phyloP scores from a whole-genome alignment of 2,113 vertebrate species.

The Siniperca chuatsi region DNA sequence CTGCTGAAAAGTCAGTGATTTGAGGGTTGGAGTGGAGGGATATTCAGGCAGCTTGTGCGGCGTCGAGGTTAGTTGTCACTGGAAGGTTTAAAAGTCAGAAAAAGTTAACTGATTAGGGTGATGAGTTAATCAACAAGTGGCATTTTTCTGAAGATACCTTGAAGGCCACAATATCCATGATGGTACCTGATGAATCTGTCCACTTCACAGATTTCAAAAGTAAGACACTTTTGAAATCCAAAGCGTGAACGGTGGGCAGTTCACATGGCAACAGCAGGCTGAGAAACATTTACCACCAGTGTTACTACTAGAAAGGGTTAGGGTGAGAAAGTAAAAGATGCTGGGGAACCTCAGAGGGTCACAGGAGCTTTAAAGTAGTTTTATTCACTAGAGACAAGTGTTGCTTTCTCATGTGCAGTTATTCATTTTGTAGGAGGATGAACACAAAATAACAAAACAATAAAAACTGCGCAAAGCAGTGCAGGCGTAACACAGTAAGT shows the following conservation, averaged over 20 bases:
- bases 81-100: constrained; percentile 54
- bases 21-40: background rate
- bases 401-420: constrained; percentile 39
- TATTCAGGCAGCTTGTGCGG: constrained; percentile 56
- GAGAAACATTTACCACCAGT: constrained; percentile 44
- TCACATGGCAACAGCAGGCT: constrained; percentile 67
- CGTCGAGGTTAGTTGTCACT: constrained; percentile 52
- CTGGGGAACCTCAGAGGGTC: constrained; percentile 35
- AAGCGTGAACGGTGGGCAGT: constrained; percentile 41
- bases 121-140: constrained; percentile 53
- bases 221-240: constrained; percentile 34
- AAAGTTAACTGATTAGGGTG: constrained; percentile 49
- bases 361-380: constrained; percentile 52
- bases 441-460: constrained; percentile 44
- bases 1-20: constrained; percentile 17
- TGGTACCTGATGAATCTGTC: constrained; percentile 39
- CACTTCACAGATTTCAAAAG: constrained; percentile 38
- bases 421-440: constrained; percentile 34
- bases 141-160: constrained; percentile 7
- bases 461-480: constrained; percentile 44
- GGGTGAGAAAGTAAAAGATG: constrained; percentile 40
- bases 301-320: constrained; percentile 45
- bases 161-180: constrained; percentile 18
- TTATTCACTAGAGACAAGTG: constrained; percentile 19
- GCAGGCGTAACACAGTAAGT: constrained; percentile 13